phyloP scores from a whole-genome alignment of 2,888 invertebrate species.

The Clusia tigrina region DNA sequence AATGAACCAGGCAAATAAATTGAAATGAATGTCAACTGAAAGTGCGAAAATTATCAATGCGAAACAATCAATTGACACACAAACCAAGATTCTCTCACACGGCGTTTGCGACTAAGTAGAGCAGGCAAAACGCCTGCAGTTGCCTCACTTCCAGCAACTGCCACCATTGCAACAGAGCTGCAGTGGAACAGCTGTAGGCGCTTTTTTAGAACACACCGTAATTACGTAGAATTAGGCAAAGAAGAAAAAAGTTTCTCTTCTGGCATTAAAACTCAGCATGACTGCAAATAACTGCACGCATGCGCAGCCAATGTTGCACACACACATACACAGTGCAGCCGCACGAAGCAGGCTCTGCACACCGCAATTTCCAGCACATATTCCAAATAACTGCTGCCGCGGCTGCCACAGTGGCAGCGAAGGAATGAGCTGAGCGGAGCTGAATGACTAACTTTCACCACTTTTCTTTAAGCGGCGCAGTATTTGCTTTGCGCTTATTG shows the following conservation, averaged over 20 bases:
- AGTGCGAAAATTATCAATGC: conserved; percentile 6
- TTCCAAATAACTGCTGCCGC: not conserved
- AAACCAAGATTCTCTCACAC: not conserved
- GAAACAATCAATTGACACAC: conserved; percentile 8
- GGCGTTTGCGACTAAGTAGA: not conserved
- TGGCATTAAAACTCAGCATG: not conserved
- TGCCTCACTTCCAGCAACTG: too few species aligned
- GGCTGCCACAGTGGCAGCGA: not conserved
- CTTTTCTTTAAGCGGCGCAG: conserved; percentile 1
- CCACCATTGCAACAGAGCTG: not conserved
- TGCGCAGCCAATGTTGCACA: not conserved
- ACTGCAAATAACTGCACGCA: conserved; percentile 7
- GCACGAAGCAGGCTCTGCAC: not conserved
- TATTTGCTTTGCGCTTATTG: not conserved
- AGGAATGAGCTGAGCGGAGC: not conserved
- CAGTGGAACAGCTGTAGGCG: not conserved
- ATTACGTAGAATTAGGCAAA: not conserved
- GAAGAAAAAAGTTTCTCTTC: not conserved
- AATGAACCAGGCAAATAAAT: too few species aligned
- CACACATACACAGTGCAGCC: not conserved
- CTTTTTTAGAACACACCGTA: not conserved
- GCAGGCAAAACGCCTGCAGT: too few species aligned
- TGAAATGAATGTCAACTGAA: not conserved
- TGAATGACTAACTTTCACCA: conserved; percentile 2
- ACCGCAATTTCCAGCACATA: not conserved